Conservation (phyloP, 2,797 vertebrate genomes). For the Diceros bicornis region DNA sequence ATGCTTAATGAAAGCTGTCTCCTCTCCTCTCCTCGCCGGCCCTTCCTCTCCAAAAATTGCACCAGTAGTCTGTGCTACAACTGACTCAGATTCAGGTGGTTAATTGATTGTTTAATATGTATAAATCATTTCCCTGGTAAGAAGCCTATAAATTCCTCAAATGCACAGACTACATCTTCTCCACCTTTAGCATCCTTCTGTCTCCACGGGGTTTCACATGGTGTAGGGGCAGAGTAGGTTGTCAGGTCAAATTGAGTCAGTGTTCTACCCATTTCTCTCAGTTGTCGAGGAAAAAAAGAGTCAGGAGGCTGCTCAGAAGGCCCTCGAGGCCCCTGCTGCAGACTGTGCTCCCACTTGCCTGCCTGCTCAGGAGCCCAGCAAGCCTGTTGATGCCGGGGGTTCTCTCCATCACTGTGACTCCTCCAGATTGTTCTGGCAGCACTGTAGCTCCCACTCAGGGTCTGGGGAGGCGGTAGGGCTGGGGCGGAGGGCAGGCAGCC, state of each 20-base stretch:
- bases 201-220: background rate
- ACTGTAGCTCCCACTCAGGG: background rate
- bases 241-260: background rate
- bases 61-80: background rate
- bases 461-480: background rate
- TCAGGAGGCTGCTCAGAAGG: background rate
- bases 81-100: background rate
- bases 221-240: background rate
- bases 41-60: background rate
- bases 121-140: background rate
- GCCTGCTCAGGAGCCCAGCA: background rate
- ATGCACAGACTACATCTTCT: background rate
- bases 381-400: background rate
- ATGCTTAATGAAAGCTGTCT: background rate
- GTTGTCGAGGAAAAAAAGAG: background rate
- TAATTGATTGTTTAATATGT: background rate
- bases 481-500: background rate
- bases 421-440: background rate
- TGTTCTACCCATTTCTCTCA: background rate
- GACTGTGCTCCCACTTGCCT: background rate
- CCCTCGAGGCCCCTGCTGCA: background rate
- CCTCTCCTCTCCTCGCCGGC: background rate
- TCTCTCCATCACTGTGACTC: background rate
- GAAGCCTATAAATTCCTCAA: background rate
- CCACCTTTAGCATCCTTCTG: background rate